Evolutionary conservation across 2,113 vertebrate genomes (phyloP).

Genomic region (Scomber scombrus): DNA sequence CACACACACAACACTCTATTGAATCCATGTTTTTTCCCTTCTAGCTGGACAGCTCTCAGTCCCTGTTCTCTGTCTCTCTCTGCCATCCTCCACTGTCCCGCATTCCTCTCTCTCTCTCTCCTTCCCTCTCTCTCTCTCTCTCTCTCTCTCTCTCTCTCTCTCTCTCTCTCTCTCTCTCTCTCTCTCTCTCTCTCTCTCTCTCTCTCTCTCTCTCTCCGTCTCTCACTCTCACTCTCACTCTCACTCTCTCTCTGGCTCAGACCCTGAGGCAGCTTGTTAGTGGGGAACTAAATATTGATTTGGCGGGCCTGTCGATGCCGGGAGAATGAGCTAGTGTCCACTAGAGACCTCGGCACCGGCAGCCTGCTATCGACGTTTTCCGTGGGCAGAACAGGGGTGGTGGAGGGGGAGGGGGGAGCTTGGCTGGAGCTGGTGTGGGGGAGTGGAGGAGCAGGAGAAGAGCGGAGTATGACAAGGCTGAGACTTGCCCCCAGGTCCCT

Average conservation of each 20-base stretch:
- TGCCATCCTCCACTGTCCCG: slow-evolving; percentile 89
- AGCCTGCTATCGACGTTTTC: slow-evolving; percentile 99
- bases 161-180: slow-evolving; percentile 44
- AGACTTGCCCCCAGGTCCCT: slow-evolving; percentile 91
- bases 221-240: slow-evolving; percentile 38
- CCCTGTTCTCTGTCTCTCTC: slow-evolving; percentile 86
- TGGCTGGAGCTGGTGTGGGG: slow-evolving; percentile 73
- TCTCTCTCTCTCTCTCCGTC: slow-evolving; percentile 58
- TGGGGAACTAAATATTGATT: slow-evolving; percentile 99
- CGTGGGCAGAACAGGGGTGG: slow-evolving; percentile 90
- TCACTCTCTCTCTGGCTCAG: slow-evolving; percentile 80
- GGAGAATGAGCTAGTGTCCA: slow-evolving; percentile 99
- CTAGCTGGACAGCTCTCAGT: slow-evolving; percentile 99
- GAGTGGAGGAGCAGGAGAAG: slow-evolving; percentile 69
- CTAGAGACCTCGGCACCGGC: slow-evolving; percentile 97
- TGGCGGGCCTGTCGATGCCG: slow-evolving; percentile 99
- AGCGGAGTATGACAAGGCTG: slow-evolving; percentile 96
- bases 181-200: slow-evolving; percentile 46
- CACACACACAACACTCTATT: slow-evolving; percentile 68
- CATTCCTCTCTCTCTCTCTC: slow-evolving; percentile 83
- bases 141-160: slow-evolving; percentile 56
- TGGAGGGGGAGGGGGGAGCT: slow-evolving; percentile 37
- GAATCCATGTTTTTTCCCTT: slow-evolving; percentile 99
- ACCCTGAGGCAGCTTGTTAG: slow-evolving; percentile 99
- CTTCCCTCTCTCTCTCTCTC: slow-evolving; percentile 32